Base-by-base conservation (phyloP, 2,888 invertebrate genomes). In the Gonocerus acuteangulatus region DNA sequence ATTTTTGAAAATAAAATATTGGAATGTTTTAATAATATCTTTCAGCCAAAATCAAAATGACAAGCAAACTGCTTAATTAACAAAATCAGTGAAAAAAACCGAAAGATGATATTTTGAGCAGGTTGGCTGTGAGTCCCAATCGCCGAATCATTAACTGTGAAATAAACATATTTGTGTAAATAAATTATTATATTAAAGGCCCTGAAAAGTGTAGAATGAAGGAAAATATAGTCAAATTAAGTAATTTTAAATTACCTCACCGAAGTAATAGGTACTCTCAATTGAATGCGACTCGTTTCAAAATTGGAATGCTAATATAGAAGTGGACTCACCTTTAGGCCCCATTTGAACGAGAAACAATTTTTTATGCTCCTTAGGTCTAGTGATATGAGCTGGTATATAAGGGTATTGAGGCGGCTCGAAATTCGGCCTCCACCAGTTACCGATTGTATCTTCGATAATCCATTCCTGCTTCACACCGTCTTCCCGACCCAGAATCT, bases 371-470 rank as follows among this genome's bases (percentile, higher is more conserved):
- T 99, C 99, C 75, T 99, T 99, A 1, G 99, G 99, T 76, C 96
- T 95, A 1, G 99, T 99, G 68, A 99, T 96, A 77, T 99, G 99
- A 0, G 99, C 95, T 6, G 97, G 97, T 71, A 99, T 88, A 80
- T 99, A 99, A 0, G 99, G 99, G 77, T 99, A 99, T 73, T 97
- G 95, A 1, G 99, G 97, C 19, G 99, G 97, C 77, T 99, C 99
- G 77, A 99, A 99, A 78, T 99, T 99, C 0, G 99, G 99, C 64
- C 99, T 80, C 97, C 97, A 99, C 99, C 99, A 99, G 76, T 97
- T 99, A 13, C 92, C 92, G 71, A 91, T 86, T n/a, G 86, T 86
- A 71, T 95, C 95, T 76, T 95, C 97, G 63, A 97, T 87, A 13
- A 92, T 84, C 97, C 97, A 99, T 70, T 99, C 96, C 73, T 95